Percentiles rank a stretch among this genome's conserved stretches.
phyloP scores from a whole-genome alignment of 1,140 invertebrate genomes.

The Tetragnatha versicolor region DNA sequence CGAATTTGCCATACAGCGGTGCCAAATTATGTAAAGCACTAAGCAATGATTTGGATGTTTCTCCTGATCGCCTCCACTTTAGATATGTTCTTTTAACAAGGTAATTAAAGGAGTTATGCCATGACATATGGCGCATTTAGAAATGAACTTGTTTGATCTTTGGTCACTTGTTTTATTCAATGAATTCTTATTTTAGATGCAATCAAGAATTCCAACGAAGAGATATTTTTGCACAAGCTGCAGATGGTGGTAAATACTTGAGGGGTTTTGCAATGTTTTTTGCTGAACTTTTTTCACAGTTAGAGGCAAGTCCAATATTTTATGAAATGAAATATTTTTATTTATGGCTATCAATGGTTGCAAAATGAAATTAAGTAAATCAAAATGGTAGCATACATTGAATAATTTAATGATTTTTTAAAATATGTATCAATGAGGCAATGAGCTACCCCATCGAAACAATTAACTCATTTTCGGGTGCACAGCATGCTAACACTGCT shows the following conservation, averaged over 20 bases:
- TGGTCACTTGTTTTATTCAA: too few relatives aligned
- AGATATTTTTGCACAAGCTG: slow-evolving; percentile 32
- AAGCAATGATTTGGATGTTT: slow-evolving; percentile 63
- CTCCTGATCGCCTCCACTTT: slow-evolving; percentile 63
- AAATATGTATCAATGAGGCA: too few relatives aligned
- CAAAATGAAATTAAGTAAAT: too few relatives aligned
- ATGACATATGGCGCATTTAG: not conserved
- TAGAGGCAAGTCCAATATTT: slow-evolving; percentile 28
- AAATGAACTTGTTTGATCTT: too few relatives aligned
- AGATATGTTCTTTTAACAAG: slow-evolving; percentile 63
- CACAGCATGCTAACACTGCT: too few relatives aligned
- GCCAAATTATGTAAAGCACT: slow-evolving; percentile 71
- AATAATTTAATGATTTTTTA: too few relatives aligned
- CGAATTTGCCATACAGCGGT: slow-evolving; percentile 73
- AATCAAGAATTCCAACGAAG: slow-evolving; percentile 23
- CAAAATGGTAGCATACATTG: too few relatives aligned
- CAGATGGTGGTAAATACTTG: slow-evolving; percentile 44
- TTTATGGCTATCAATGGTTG: too few relatives aligned
- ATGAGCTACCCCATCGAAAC: too few relatives aligned
- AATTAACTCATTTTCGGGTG: too few relatives aligned
- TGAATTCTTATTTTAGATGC: slow-evolving; percentile 41
- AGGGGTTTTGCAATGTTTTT: slow-evolving; percentile 57
- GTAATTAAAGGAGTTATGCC: slow-evolving; percentile 57
- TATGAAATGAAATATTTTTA: too few relatives aligned
- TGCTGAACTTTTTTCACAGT: slow-evolving; percentile 57